phyloP scores from a whole-genome alignment of 2,113 vertebrate species.

The Carassius carassius region DNA sequence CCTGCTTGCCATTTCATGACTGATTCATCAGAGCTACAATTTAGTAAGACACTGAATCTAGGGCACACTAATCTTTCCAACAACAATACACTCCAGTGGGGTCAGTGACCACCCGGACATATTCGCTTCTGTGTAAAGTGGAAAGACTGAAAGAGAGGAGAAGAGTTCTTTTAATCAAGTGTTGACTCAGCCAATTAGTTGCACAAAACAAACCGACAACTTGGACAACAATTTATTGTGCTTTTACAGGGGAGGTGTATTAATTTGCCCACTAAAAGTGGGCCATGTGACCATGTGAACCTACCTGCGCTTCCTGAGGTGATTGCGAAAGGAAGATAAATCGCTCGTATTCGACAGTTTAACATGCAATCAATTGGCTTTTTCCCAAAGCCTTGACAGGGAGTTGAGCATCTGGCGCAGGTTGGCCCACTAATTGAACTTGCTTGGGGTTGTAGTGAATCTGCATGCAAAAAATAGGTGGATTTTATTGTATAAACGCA shows the following conservation, averaged over 20 bases:
- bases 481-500: not conserved
- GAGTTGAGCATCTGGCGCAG: constrained; percentile 14
- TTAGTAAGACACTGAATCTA: not conserved
- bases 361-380: constrained; percentile 60
- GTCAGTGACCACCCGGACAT: not conserved
- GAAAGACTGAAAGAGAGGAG: not conserved
- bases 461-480: not conserved
- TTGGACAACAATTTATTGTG: constrained; percentile 36
- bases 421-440: constrained; percentile 35
- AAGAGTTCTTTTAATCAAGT: constrained; percentile 26
- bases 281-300: not conserved
- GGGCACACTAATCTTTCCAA: constrained; percentile 4
- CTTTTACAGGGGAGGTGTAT: constrained; percentile 26
- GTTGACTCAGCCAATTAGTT: constrained; percentile 45
- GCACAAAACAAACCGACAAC: constrained; percentile 17
- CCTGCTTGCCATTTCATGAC: constrained; percentile 6
- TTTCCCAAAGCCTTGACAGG: constrained; percentile 15
- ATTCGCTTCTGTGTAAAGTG: not conserved
- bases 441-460: not conserved
- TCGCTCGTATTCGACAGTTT: constrained; percentile 53
- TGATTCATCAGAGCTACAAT: not conserved
- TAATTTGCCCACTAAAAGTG: constrained; percentile 45
- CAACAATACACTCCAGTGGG: not conserved
- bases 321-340: constrained; percentile 52
- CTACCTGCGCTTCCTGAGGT: constrained; percentile 9